Conservation (phyloP, 2,113 vertebrate species). For the Nesoenas mayeri region DNA sequence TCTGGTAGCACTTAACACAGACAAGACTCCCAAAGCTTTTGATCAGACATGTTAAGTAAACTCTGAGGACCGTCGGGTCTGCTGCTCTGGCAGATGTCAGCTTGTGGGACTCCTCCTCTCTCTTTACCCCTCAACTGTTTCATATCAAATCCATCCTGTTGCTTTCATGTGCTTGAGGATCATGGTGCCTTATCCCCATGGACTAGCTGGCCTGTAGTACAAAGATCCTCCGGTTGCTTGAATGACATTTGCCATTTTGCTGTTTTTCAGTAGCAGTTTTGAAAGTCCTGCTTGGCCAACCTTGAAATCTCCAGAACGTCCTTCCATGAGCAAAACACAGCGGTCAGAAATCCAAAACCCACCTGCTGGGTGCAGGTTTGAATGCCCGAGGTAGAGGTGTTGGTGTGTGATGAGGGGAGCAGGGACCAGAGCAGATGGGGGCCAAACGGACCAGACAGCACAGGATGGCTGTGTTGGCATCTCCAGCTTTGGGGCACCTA, state of each 20-base stretch:
- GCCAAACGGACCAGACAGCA: background rate
- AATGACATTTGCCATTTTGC: background rate
- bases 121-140: background rate
- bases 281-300: background rate
- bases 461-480: background rate
- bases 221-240: background rate
- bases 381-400: accelerated
- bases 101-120: background rate
- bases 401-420: background rate
- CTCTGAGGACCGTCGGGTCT: background rate
- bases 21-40: slow-evolving; percentile 47
- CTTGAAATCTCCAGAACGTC: background rate
- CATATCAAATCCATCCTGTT: background rate
- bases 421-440: background rate
- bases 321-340: background rate
- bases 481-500: background rate
- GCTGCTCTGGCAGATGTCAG: background rate
- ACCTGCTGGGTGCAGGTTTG: background rate
- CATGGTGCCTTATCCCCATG: background rate
- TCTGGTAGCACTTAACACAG: slow-evolving; percentile 56
- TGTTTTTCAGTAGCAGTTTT: background rate
- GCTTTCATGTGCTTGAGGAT: background rate
- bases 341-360: background rate
- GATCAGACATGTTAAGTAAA: slow-evolving; percentile 54
- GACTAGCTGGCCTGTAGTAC: background rate